These are phyloP conservation scores for Acinonyx jubatus DNA, from an alignment of 2,113 vertebrate species.

Conservation along the genomic window DNA sequence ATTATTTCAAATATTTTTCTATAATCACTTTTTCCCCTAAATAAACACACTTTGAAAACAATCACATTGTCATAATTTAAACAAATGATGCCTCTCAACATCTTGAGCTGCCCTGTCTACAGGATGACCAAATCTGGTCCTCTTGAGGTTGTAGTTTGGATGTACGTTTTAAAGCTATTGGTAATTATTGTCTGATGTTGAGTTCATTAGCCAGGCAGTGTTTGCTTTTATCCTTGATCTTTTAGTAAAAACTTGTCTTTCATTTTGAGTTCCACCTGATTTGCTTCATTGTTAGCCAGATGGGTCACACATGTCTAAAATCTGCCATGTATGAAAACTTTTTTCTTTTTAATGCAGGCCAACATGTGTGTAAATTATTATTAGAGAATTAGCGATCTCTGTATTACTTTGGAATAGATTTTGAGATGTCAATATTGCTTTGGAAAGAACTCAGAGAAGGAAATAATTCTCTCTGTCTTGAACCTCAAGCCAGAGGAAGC, in stretches of 20 bases:
- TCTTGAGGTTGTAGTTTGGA: slow-evolving; percentile 37
- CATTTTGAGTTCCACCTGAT: slow-evolving; percentile 26
- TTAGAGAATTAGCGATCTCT: slow-evolving; percentile 18
- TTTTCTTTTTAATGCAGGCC: slow-evolving; percentile 20
- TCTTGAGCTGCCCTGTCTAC: slow-evolving; percentile 51
- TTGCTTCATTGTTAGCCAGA: slow-evolving; percentile 40
- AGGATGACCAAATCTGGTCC: slow-evolving; percentile 37
- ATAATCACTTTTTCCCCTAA: slow-evolving; percentile 47
- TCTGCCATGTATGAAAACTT: slow-evolving; percentile 17
- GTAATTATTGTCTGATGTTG: slow-evolving; percentile 42
- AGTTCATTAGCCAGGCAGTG: slow-evolving; percentile 5
- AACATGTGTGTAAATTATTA: neutral
- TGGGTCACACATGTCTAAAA: slow-evolving; percentile 26
- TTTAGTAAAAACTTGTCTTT: slow-evolving; percentile 24
- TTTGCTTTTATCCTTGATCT: slow-evolving; percentile 56
- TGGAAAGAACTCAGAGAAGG: slow-evolving; percentile 34
- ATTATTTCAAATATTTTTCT: slow-evolving; percentile 69
- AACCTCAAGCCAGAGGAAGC: slow-evolving; percentile 48
- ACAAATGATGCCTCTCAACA: slow-evolving; percentile 52
- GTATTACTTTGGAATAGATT: slow-evolving; percentile 28
- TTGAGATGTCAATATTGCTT: slow-evolving; percentile 12
- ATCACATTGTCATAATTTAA: slow-evolving; percentile 64
- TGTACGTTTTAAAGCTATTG: slow-evolving; percentile 45
- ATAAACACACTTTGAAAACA: slow-evolving; percentile 59
- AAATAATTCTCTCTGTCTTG: slow-evolving; percentile 15